Conservation (phyloP, 2,888 invertebrate species). For the Zelleria hepariella region DNA sequence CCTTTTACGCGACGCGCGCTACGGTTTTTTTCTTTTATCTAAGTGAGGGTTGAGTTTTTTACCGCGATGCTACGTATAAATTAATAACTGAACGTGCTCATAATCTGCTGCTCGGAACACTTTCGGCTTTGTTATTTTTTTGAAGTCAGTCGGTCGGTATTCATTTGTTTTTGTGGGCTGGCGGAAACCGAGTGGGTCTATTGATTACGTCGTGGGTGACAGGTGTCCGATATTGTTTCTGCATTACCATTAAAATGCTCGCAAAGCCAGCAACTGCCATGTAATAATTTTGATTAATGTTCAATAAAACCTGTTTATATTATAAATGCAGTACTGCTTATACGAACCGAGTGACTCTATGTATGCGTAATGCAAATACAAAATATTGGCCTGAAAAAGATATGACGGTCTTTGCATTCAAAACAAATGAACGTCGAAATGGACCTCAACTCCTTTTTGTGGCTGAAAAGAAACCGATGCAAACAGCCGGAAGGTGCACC, state of each 20-base stretch:
- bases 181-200: slow-evolving; percentile 55
- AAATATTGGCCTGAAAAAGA: too few relatives aligned
- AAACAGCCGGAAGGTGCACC: slow-evolving; percentile 29
- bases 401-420: neutral
- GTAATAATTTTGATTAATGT: neutral
- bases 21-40: slow-evolving; percentile 53
- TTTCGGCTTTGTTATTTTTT: slow-evolving; percentile 66
- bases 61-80: slow-evolving; percentile 65
- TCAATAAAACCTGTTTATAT: too few relatives aligned
- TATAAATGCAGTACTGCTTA: too few relatives aligned
- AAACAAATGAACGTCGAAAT: neutral
- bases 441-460: neutral
- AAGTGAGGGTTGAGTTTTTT: slow-evolving; percentile 66
- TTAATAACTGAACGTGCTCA: slow-evolving; percentile 71
- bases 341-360: too few relatives aligned
- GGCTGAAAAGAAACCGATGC: neutral
- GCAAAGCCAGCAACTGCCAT: slow-evolving; percentile 5
- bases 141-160: slow-evolving; percentile 46
- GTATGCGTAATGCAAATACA: too few relatives aligned
- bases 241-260: slow-evolving; percentile 13
- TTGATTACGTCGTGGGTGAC: slow-evolving; percentile 53
- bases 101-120: slow-evolving; percentile 68
- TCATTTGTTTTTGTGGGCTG: slow-evolving; percentile 65
- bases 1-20: slow-evolving; percentile 68
- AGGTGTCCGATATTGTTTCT: slow-evolving; percentile 44